phyloP scores from a whole-genome alignment of 2,113 vertebrate species.

The Trematomus loennbergii region DNA sequence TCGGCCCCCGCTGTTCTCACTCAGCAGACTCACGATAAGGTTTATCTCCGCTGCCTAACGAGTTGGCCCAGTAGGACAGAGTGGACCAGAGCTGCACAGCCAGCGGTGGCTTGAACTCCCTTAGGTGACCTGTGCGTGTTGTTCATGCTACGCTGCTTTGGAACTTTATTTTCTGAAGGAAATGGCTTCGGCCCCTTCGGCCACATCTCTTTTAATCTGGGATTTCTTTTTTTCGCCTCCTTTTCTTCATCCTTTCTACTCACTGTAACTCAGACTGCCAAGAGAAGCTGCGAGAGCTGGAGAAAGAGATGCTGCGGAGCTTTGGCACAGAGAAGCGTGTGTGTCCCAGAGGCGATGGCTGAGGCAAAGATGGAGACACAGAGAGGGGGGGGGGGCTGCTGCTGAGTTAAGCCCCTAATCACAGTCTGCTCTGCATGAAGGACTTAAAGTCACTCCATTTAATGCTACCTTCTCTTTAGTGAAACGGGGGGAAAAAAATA shows the following conservation, averaged over 20 bases:
- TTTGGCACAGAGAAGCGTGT: constrained; percentile 70
- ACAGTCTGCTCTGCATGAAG: constrained; percentile 78
- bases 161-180: constrained; percentile 74
- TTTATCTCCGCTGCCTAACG: constrained; percentile 74
- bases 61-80: constrained; percentile 59
- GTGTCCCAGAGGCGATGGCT: constrained; percentile 71
- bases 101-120: constrained; percentile 52
- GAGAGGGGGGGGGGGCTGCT: constrained; percentile 51
- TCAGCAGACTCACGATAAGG: constrained; percentile 75
- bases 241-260: constrained; percentile 70
- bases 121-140: constrained; percentile 59
- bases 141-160: constrained; percentile 70
- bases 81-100: constrained; percentile 44
- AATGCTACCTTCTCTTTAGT: constrained; percentile 80
- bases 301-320: constrained; percentile 69
- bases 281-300: constrained; percentile 61
- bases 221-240: constrained; percentile 60
- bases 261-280: constrained; percentile 72
- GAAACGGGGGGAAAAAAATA: constrained; percentile 56
- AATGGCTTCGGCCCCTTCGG: constrained; percentile 62
- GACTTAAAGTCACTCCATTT: constrained; percentile 82
- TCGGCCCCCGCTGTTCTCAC: constrained; percentile 65
- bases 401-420: constrained; percentile 78
- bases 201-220: constrained; percentile 77
- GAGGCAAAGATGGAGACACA: constrained; percentile 67